Conservation (phyloP, 2,113 vertebrate species). For the Rhegmatorhina hoffmannsi region DNA sequence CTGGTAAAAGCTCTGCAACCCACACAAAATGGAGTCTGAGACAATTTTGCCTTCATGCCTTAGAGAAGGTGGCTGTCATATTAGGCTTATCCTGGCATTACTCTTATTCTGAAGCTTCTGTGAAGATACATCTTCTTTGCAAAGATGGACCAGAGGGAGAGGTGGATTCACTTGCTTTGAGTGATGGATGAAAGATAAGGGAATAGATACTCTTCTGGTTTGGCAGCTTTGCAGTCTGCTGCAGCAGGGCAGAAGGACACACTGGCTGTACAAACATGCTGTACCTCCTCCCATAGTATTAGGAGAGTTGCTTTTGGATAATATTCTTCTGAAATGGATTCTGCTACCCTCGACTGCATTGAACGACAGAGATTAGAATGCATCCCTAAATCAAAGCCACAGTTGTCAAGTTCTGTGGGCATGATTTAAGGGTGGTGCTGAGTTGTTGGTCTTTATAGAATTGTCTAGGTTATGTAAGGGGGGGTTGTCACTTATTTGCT, state of each 20-base stretch:
- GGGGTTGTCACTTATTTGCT: not conserved
- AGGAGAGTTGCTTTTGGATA: not conserved
- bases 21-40: not conserved
- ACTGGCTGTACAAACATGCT: not conserved
- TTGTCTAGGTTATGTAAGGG: not conserved
- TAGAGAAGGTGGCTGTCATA: accelerated
- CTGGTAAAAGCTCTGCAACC: not conserved
- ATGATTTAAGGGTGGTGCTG: not conserved
- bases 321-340: not conserved
- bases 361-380: not conserved
- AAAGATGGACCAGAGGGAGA: not conserved
- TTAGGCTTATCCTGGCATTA: not conserved
- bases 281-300: not conserved
- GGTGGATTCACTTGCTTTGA: not conserved
- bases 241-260: not conserved
- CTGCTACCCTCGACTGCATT: not conserved
- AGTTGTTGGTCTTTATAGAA: not conserved
- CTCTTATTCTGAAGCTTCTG: not conserved
- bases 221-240: not conserved
- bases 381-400: not conserved
- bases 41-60: not conserved
- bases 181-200: not conserved
- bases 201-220: not conserved
- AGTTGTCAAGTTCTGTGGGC: not conserved
- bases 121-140: not conserved